phyloP scores from a whole-genome alignment of 2,888 invertebrate species.

The Macrosoma leucophasiata region DNA sequence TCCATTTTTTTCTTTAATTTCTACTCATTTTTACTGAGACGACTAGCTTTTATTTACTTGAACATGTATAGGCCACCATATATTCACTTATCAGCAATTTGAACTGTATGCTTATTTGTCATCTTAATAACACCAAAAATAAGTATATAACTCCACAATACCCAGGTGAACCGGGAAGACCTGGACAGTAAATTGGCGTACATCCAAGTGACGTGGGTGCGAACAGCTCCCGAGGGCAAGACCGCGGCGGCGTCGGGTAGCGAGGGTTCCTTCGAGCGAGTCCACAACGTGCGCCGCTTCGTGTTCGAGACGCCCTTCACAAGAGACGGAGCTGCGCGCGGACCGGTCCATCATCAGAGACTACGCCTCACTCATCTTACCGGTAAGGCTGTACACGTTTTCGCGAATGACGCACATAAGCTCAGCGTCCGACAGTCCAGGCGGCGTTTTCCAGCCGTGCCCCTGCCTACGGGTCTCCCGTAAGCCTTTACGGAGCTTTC shows the following conservation, averaged over 20 bases:
- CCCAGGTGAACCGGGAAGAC: constrained; percentile 81
- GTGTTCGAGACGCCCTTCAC: constrained; percentile 98
- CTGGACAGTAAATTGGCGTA: constrained; percentile 90
- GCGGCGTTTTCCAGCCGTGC: no score
- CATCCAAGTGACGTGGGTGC: constrained; percentile 97
- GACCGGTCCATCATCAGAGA: constrained; percentile 91
- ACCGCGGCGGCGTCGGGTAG: constrained; percentile 79
- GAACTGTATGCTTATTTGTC: no score
- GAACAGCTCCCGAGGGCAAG: constrained; percentile 91
- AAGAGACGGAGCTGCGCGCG: constrained; percentile 85
- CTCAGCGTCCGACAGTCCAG: no score
- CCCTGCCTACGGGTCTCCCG: no score
- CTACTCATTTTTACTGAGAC: no score
- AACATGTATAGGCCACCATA: no score
- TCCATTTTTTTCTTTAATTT: no score
- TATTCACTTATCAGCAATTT: no score
- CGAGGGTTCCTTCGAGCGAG: constrained; percentile 91
- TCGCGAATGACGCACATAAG: no score
- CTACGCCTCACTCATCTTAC: constrained; percentile 92
- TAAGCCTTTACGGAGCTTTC: no score
- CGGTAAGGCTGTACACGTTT: constrained; percentile 70
- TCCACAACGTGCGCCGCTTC: constrained; percentile 91
- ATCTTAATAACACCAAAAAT: no score
- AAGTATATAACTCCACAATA: neutral
- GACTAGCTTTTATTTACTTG: no score